A percentile compares a stretch with the other conserved stretches of the same genome.
Evolutionary conservation across 2,888 invertebrate genomes (phyloP).

Genomic region (Atethmia centrago): DNA sequence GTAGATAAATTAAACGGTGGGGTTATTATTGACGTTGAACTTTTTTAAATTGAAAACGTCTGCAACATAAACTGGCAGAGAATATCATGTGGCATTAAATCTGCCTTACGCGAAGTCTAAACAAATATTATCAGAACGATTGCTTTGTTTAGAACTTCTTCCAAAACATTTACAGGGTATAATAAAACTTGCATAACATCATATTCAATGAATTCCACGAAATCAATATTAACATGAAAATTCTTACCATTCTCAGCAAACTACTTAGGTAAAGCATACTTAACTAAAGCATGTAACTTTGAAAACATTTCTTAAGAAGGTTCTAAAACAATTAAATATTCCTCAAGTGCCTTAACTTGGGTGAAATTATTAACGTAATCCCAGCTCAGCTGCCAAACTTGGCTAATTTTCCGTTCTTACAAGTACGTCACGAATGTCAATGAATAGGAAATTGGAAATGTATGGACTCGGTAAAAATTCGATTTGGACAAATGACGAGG

Average conservation of each 20-base stretch:
- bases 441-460: constrained; percentile 47
- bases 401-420: constrained; percentile 54
- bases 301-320: constrained; percentile 64
- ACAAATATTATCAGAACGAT: background rate
- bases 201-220: constrained; percentile 29
- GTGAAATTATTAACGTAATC: constrained; percentile 67
- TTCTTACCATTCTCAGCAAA: constrained; percentile 45
- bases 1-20: background rate
- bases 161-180: background rate
- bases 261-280: constrained; percentile 43
- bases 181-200: constrained; percentile 13
- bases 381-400: constrained; percentile 59
- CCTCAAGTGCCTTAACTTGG: constrained; percentile 62
- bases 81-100: background rate
- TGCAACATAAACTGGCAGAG: background rate
- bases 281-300: constrained; percentile 52
- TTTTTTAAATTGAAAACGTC: too few species aligned
- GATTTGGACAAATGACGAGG: constrained; percentile 31
- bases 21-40: background rate
- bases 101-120: background rate
- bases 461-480: constrained; percentile 47
- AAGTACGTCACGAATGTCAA: constrained; percentile 46
- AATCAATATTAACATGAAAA: constrained; percentile 37
- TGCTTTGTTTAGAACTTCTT: background rate
- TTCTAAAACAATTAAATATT: constrained; percentile 67